Conservation (phyloP, 1,140 invertebrate genomes). For the Diprion similis region DNA sequence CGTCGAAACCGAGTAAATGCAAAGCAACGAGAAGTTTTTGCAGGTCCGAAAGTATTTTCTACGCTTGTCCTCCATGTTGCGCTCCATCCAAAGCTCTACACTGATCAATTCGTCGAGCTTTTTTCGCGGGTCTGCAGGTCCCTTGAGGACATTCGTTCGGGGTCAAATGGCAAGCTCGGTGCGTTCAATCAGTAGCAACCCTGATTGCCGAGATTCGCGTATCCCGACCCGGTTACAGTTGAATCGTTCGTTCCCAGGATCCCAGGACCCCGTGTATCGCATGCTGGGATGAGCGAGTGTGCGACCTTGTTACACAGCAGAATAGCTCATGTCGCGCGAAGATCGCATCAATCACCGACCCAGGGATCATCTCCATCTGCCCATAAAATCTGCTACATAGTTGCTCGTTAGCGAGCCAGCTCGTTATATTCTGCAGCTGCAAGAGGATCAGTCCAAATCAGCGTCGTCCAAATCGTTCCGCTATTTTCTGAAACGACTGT, state of each 20-base stretch:
- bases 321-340: conserved; percentile 20
- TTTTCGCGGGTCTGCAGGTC: too few species aligned
- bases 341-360: conserved; percentile 51
- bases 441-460: neutral
- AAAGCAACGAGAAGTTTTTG: too few species aligned
- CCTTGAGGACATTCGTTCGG: too few species aligned
- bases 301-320: conserved; percentile 23
- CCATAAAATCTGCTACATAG: conserved; percentile 53
- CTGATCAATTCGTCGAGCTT: too few species aligned
- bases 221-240: neutral
- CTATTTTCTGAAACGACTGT: too few species aligned
- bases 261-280: conserved; percentile 17
- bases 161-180: too few species aligned
- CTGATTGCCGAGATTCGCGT: too few species aligned
- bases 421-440: conserved; percentile 50
- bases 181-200: too few species aligned
- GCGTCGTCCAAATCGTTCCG: conserved; percentile 28
- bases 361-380: conserved; percentile 58
- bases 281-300: conserved; percentile 36
- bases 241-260: conserved; percentile 13
- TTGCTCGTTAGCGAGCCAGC: conserved; percentile 56
- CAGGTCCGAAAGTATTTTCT: too few species aligned
- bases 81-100: too few species aligned
- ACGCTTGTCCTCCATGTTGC: too few species aligned
- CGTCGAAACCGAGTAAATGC: too few species aligned